phyloP scores from a whole-genome alignment of 92 coral and sea anemone genomes.

The Micromussa lordhowensis region DNA sequence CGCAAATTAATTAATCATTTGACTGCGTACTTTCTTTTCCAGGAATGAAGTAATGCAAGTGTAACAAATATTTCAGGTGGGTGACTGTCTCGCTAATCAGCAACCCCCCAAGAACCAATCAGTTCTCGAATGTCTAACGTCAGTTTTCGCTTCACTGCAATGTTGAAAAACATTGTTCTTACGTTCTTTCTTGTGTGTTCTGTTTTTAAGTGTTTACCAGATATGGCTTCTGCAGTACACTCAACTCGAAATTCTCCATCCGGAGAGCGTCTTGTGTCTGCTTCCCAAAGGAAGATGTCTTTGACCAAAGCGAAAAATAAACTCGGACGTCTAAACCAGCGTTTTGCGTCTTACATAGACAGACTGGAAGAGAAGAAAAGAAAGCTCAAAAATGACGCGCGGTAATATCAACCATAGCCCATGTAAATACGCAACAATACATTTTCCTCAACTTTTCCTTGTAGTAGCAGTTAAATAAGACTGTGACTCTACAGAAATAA shows the following conservation, averaged over 20 bases:
- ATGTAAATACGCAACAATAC: no score
- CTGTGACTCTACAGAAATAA: no score
- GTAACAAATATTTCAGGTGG: conserved; percentile 26
- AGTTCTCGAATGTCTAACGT: neutral
- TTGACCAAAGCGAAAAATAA: conserved; percentile 56
- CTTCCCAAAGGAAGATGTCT: conserved; percentile 52
- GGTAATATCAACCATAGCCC: no score
- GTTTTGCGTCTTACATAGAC: conserved; percentile 65
- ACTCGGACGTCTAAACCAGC: conserved; percentile 57
- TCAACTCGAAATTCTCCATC: conserved; percentile 32
- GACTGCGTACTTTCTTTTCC: neutral
- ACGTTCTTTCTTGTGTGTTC: neutral
- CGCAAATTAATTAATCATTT: neutral
- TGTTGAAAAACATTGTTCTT: neutral
- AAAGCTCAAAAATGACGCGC: conserved; percentile 31
- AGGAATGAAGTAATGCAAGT: conserved; percentile 15
- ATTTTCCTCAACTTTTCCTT: no score
- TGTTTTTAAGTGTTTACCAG: conserved; percentile 27
- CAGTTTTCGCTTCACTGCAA: neutral
- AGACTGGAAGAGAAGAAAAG: conserved; percentile 62
- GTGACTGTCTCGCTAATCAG: neutral
- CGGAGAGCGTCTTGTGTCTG: neutral
- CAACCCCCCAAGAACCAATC: neutral
- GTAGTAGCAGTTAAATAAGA: no score
- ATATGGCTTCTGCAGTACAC: conserved; percentile 17